Evolutionary conservation across 1,140 invertebrate genomes (phyloP).

Genomic region (Whitmania pigra): DNA sequence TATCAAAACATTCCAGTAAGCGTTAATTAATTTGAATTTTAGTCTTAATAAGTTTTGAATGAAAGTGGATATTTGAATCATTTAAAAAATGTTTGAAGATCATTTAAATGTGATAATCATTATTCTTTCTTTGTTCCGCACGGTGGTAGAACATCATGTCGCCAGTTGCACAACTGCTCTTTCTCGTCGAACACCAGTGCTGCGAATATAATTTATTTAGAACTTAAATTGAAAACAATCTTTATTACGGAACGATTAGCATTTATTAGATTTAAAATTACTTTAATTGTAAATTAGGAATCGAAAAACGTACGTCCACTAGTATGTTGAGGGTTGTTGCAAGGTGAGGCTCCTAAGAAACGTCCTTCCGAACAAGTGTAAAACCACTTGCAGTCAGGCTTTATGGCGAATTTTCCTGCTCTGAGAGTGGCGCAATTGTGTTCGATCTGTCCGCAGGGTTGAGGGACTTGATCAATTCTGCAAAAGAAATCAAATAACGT

Average conservation of each 20-base stretch:
- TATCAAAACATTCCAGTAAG: no score
- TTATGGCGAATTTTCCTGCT: background rate
- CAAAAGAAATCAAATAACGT: no score
- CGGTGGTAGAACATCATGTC: background rate
- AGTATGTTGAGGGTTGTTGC: no score
- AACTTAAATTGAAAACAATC: no score
- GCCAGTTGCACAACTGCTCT: background rate
- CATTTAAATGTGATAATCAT: no score
- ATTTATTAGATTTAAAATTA: no score
- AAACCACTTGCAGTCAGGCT: slow-evolving; percentile 5
- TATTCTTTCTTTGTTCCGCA: slow-evolving; percentile 8
- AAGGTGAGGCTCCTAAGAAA: slow-evolving; percentile 8
- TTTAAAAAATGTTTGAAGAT: no score
- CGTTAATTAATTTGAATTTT: no score
- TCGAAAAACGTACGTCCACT: slow-evolving; percentile 10
- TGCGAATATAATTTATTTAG: background rate
- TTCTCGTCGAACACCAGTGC: slow-evolving; percentile 14
- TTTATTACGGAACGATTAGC: no score
- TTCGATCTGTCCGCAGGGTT: background rate
- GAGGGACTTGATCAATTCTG: background rate
- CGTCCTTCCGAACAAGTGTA: background rate
- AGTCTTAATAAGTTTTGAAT: no score
- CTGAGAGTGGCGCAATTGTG: background rate
- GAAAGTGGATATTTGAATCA: no score
- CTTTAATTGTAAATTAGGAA: background rate